Conservation (phyloP, 2,797 vertebrate species). For the Sebastolobus altivelis region DNA sequence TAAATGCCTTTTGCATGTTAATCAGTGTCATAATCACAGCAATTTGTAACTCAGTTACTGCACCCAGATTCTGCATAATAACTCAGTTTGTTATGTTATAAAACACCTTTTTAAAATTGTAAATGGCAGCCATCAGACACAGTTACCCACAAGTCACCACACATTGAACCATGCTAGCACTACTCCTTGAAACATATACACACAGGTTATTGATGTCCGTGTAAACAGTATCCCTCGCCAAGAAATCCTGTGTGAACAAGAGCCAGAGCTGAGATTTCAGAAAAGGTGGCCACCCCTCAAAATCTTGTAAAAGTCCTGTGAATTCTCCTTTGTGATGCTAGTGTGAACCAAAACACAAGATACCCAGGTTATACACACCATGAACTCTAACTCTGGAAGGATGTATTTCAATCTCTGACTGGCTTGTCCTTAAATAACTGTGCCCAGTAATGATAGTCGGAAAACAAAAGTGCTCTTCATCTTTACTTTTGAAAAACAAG, state of each 20-base stretch:
- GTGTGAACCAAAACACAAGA: background rate
- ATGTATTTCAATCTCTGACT: too few species aligned
- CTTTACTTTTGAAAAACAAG: background rate
- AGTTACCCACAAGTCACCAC: background rate
- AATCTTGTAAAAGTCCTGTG: background rate
- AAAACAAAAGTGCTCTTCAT: background rate
- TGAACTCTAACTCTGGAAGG: background rate
- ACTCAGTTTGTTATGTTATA: background rate
- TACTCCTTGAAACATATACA: background rate
- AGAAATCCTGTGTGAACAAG: background rate
- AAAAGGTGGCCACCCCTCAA: background rate
- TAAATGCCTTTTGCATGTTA: background rate
- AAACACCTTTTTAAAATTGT: background rate
- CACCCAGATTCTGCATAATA: constrained; percentile 2
- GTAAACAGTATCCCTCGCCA: background rate
- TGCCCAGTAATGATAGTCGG: background rate
- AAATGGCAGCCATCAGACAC: background rate
- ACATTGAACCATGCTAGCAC: background rate
- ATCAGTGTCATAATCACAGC: constrained; percentile 10
- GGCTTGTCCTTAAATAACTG: background rate
- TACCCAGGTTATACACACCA: background rate
- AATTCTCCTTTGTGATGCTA: background rate
- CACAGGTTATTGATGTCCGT: background rate
- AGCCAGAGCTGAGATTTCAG: background rate
- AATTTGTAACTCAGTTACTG: background rate